phyloP scores from a whole-genome alignment of 2,113 vertebrate genomes.

The Hydropotes inermis region DNA sequence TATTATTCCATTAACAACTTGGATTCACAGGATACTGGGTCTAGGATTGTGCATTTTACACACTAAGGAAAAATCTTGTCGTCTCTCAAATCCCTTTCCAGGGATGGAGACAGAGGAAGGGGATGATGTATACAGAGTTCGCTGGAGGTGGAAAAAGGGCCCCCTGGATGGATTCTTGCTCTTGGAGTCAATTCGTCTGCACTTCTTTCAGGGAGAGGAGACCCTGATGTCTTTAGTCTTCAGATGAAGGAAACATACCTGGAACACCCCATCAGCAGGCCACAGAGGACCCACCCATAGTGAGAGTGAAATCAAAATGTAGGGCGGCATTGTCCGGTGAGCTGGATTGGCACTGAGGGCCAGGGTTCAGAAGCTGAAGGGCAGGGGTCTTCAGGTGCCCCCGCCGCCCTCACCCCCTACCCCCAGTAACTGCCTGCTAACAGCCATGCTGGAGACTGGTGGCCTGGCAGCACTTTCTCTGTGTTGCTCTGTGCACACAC shows the following conservation, averaged over 20 bases:
- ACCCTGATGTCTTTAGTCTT: background rate
- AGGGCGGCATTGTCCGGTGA: background rate
- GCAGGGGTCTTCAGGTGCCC: background rate
- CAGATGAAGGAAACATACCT: background rate
- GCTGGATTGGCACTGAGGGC: background rate
- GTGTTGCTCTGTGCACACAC: background rate
- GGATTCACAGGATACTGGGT: background rate
- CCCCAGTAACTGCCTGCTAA: background rate
- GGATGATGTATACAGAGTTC: background rate
- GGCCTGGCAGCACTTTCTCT: background rate
- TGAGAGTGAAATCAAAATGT: background rate
- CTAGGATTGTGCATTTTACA: background rate
- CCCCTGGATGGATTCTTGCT: background rate
- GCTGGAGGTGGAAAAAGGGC: background rate
- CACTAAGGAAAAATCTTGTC: background rate
- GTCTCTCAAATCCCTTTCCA: background rate
- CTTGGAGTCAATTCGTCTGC: background rate
- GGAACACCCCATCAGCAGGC: background rate
- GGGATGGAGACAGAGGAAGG: rapidly evolving
- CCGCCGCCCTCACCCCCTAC: too few species aligned
- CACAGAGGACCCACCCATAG: background rate
- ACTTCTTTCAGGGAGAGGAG: background rate
- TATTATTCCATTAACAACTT: constrained; percentile 16
- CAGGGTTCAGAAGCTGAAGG: background rate
- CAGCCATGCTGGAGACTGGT: background rate